Evolutionary conservation across 1,140 invertebrate genomes (phyloP).

Genomic region (Acarapis woodi): DNA sequence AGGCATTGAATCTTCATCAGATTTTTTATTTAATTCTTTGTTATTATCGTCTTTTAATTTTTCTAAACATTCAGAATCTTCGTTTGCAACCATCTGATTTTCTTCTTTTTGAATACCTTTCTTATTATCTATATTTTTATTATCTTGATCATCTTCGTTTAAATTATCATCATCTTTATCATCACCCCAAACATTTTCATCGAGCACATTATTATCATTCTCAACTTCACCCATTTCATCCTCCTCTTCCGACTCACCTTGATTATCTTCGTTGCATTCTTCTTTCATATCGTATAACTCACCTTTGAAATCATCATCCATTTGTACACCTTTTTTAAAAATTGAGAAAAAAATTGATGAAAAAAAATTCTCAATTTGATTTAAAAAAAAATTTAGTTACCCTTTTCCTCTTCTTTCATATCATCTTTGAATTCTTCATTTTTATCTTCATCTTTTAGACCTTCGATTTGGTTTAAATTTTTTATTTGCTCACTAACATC

Average conservation of each 20-base stretch:
- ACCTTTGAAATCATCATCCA: constrained; percentile 32
- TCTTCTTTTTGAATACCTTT: constrained; percentile 11
- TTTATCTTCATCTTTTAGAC: constrained; percentile 35
- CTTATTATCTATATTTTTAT: constrained; percentile 7
- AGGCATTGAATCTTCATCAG: constrained; percentile 9
- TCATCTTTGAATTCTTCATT: constrained; percentile 36
- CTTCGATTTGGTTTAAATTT: constrained; percentile 75
- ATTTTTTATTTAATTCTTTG: constrained; percentile 16
- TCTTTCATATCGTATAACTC: constrained; percentile 45
- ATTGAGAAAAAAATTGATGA: too few relatives aligned
- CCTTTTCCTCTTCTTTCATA: constrained; percentile 40
- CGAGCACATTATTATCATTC: constrained; percentile 7
- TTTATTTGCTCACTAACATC: constrained; percentile 84
- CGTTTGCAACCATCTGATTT: constrained; percentile 18
- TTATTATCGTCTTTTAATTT: constrained; percentile 18
- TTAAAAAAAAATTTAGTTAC: too few relatives aligned
- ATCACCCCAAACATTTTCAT: constrained; percentile 46
- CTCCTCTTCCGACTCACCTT: constrained; percentile 44
- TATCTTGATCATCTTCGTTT: constrained; percentile 9
- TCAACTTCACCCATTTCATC: constrained; percentile 12
- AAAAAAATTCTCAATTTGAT: too few relatives aligned
- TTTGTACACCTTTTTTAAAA: constrained; percentile 25
- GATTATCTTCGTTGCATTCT: constrained; percentile 35
- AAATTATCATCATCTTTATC: constrained; percentile 22
- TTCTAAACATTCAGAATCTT: constrained; percentile 16